Evolutionary conservation across 2,888 invertebrate species (phyloP).

Genomic region (Syritta pipiens): DNA sequence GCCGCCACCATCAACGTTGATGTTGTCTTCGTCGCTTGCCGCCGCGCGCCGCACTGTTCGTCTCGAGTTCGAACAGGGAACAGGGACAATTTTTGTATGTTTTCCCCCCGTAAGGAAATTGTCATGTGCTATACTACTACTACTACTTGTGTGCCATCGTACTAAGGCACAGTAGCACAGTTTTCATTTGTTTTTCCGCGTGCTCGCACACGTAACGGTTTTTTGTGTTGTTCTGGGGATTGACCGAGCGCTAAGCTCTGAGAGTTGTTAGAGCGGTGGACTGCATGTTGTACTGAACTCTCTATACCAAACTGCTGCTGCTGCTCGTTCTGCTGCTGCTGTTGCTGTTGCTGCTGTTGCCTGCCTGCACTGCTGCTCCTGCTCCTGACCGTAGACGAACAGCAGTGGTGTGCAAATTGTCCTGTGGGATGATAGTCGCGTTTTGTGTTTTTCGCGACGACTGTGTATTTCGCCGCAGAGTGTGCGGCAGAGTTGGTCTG

Average conservation of each 20-base stretch:
- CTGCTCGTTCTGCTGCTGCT: conserved; percentile 37
- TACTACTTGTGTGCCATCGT: conserved; percentile 63
- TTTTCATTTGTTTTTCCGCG: conserved; percentile 80
- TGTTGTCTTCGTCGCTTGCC: conserved; percentile 59
- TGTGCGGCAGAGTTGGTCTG: conserved; percentile 14
- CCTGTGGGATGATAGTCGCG: conserved; percentile 64
- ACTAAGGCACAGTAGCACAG: conserved; percentile 75
- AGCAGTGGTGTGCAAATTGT: conserved; percentile 62
- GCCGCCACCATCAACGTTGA: conserved; percentile 40
- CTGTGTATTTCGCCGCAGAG: conserved; percentile 31
- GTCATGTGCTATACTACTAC: conserved; percentile 40
- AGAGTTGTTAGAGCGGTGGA: conserved; percentile 59
- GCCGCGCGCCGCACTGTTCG: conserved; percentile 72
- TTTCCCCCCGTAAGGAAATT: conserved; percentile 55
- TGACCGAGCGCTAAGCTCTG: conserved; percentile 60
- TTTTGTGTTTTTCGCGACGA: conserved; percentile 55
- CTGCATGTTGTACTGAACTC: conserved; percentile 50
- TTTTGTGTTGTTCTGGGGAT: conserved; percentile 64
- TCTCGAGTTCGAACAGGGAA: conserved; percentile 60
- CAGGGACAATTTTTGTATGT: conserved; percentile 32
- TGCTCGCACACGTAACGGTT: conserved; percentile 78
- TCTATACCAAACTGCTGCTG: conserved; percentile 22
- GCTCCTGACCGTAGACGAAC: conserved; percentile 51
- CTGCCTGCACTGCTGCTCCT: conserved; percentile 61
- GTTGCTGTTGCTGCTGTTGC: conserved; percentile 30